Conservation (phyloP, 35 echinoderm and acorn worm species). For the Ophiothrix spiculata region DNA sequence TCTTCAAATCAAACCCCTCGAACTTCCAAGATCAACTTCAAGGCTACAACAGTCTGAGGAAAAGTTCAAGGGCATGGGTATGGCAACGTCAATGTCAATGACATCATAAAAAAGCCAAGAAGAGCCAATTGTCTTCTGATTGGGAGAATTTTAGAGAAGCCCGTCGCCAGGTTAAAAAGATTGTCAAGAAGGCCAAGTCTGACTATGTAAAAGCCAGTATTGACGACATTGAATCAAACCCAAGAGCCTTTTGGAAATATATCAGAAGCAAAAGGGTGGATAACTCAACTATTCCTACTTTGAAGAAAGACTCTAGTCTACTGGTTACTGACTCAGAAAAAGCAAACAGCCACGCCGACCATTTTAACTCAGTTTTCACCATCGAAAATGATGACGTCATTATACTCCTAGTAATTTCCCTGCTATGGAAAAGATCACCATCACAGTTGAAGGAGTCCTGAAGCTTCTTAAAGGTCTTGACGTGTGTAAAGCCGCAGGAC, state of each 20-base stretch:
- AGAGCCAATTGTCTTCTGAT: not conserved
- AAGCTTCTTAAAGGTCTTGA: slow-evolving; percentile 25
- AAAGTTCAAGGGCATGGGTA: no score
- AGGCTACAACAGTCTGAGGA: no score
- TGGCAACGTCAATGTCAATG: no score
- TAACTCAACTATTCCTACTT: not conserved
- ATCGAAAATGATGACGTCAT: slow-evolving; percentile 10
- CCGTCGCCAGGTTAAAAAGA: not conserved
- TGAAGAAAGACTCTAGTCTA: not conserved
- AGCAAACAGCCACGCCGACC: slow-evolving; percentile 21
- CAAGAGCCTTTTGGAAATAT: not conserved
- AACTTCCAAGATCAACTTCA: no score
- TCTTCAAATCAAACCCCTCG: no score
- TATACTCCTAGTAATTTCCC: not conserved
- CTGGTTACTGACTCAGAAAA: slow-evolving; percentile 1
- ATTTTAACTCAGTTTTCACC: slow-evolving; percentile 33
- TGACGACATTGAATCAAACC: not conserved
- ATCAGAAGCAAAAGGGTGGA: not conserved
- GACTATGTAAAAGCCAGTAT: not conserved
- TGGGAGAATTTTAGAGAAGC: not conserved
- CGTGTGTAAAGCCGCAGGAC: slow-evolving; percentile 17
- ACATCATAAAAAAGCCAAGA: not conserved
- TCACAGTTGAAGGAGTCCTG: slow-evolving; percentile 5
- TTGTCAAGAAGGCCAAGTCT: not conserved
- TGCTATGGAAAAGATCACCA: slow-evolving; percentile 18